Evolutionary conservation across 2,113 vertebrate species (phyloP).

Genomic region (crab-eating macaque (Macaca fascicularis)): DNA sequence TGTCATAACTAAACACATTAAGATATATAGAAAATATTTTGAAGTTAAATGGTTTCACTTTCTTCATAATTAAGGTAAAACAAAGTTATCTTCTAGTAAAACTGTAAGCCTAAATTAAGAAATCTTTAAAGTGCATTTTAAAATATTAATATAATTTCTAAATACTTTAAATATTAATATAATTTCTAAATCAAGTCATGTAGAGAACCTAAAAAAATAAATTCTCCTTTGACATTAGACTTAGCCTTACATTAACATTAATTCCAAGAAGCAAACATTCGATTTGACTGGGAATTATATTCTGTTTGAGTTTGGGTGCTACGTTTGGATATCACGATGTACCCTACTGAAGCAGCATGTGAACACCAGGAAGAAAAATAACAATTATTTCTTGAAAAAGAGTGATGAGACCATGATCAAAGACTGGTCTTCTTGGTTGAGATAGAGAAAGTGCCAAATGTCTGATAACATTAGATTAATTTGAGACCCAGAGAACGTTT

Average conservation of each 20-base stretch:
- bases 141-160: constrained; percentile 64
- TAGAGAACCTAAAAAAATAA: constrained; percentile 42
- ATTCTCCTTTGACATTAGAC: constrained; percentile 7
- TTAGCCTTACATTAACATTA: constrained; percentile 40
- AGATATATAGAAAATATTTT: constrained; percentile 48
- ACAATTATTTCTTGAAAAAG: constrained; percentile 36
- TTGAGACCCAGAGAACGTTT: constrained; percentile 55
- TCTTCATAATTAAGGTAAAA: constrained; percentile 40
- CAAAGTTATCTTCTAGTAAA: constrained; percentile 49
- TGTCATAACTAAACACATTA: constrained; percentile 29
- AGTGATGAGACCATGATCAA: constrained; percentile 42
- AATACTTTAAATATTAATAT: constrained; percentile 56
- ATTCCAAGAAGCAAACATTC: constrained; percentile 38
- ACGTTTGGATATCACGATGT: neutral
- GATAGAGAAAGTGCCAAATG: constrained; percentile 61
- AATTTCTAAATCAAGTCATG: constrained; percentile 57
- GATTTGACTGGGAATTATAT: constrained; percentile 11
- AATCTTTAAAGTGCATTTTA: constrained; percentile 42
- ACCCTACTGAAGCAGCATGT: neutral
- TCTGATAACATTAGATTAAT: constrained; percentile 76
- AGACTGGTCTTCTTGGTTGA: constrained; percentile 39
- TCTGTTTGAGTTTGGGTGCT: neutral
- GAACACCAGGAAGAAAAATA: neutral
- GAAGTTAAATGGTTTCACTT: constrained; percentile 36
- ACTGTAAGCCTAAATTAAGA: constrained; percentile 48